A percentile compares a stretch with the other conserved stretches of the same genome.
These are phyloP conservation scores for Leptinotarsa defecta DNA, from an alignment of 1,140 invertebrate species.

Conservation along the genomic window DNA sequence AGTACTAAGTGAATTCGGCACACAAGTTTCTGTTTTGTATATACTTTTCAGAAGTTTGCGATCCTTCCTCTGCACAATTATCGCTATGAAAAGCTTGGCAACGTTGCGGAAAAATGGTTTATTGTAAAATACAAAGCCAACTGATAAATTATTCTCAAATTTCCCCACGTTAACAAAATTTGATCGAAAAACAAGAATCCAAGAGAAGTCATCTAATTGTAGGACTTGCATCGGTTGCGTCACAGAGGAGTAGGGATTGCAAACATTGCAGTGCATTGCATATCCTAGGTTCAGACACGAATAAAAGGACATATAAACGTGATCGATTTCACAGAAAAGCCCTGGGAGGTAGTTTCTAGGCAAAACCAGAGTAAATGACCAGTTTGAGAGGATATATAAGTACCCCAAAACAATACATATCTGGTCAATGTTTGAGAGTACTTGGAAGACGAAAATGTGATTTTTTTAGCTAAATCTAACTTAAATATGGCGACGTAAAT, in stretches of 20 bases:
- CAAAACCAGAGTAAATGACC: background rate
- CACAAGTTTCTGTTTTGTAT: no score
- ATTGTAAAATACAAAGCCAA: conserved; percentile 17
- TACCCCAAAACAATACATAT: conserved; percentile 13
- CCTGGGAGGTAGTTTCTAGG: conserved; percentile 40
- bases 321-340: conserved; percentile 42
- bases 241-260: conserved; percentile 12
- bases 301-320: conserved; percentile 39
- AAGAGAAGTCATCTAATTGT: background rate
- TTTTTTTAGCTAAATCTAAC: conserved; percentile 46
- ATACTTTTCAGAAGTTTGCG: no score
- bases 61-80: background rate
- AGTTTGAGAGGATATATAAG: background rate
- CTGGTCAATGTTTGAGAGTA: background rate
- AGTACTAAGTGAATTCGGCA: no score
- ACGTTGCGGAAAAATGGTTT: conserved; percentile 26
- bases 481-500: conserved; percentile 52
- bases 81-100: conserved; percentile 15
- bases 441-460: conserved; percentile 19
- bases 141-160: conserved; percentile 22
- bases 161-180: conserved; percentile 23
- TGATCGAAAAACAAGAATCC: background rate
- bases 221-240: conserved; percentile 9
- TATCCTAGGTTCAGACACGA: conserved; percentile 16
- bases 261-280: conserved; percentile 26